Conservation (phyloP, 2,888 invertebrate genomes). For the Nesidiocoris tenuis region DNA sequence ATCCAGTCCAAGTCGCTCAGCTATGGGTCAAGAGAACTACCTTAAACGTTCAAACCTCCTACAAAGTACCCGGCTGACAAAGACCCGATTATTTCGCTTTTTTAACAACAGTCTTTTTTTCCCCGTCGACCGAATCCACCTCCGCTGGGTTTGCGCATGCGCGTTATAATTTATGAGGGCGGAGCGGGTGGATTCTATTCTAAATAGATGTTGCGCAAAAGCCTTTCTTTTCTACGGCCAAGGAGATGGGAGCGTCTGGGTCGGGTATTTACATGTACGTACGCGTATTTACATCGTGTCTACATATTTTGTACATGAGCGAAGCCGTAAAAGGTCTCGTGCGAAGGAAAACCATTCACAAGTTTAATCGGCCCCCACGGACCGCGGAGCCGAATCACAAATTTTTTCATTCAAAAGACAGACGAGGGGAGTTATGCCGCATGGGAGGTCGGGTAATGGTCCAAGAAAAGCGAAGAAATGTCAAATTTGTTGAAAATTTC, state of each 20-base stretch:
- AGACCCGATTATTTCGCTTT: slow-evolving; percentile 7
- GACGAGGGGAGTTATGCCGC: too few species aligned
- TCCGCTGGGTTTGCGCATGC: not conserved
- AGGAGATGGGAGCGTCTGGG: not conserved
- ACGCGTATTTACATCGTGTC: too few species aligned
- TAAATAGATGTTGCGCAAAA: slow-evolving; percentile 7
- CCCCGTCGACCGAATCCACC: not conserved
- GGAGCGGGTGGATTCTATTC: not conserved
- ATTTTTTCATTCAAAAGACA: too few species aligned
- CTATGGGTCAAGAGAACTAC: slow-evolving; percentile 13
- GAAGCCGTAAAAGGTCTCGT: not conserved
- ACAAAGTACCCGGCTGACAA: not conserved
- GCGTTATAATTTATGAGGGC: slow-evolving; percentile 28
- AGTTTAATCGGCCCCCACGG: too few species aligned
- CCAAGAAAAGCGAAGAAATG: too few species aligned
- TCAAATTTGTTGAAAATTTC: too few species aligned
- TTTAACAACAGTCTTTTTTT: slow-evolving; percentile 2
- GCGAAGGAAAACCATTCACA: not conserved
- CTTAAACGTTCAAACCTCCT: not conserved
- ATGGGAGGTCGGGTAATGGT: too few species aligned
- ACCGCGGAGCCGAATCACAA: too few species aligned
- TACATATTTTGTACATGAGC: not conserved
- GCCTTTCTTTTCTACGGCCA: not conserved
- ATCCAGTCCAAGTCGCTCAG: not conserved
- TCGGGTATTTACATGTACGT: not conserved